Conservation (phyloP, 2,113 vertebrate genomes). For the Ctenodactylus gundi region DNA sequence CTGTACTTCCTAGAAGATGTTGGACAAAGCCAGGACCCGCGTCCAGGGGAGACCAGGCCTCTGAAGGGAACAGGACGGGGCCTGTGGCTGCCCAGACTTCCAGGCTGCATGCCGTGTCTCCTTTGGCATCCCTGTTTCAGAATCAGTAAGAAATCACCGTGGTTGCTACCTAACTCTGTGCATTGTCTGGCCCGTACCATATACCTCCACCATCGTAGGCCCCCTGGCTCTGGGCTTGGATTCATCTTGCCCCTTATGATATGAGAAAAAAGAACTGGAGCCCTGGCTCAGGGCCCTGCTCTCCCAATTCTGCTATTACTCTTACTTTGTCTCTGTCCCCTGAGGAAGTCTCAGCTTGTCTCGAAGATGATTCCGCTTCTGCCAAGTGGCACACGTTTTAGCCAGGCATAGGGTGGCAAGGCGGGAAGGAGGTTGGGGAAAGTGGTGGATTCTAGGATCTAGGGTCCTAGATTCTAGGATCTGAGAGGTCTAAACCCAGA, state of each 20-base stretch:
- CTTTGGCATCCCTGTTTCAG: background rate
- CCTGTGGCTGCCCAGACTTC: background rate
- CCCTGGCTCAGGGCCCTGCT: background rate
- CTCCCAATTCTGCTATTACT: background rate
- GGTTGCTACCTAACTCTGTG: background rate
- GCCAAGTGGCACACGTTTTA: background rate
- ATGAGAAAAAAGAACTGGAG: background rate
- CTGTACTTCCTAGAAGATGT: background rate
- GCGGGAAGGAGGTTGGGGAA: background rate
- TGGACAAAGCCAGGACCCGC: background rate
- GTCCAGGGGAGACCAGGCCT: background rate
- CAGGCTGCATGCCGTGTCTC: background rate
- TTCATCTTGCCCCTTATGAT: background rate
- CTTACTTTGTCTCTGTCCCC: background rate
- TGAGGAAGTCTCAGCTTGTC: background rate
- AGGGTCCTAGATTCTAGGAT: background rate
- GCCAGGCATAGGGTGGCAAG: background rate
- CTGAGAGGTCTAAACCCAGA: background rate
- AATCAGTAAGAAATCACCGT: background rate
- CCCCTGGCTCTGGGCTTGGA: background rate
- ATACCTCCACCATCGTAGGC: background rate
- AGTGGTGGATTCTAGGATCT: background rate
- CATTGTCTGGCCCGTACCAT: background rate
- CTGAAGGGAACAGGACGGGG: background rate
- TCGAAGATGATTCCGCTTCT: background rate